Percentiles rank a stretch among this genome's conserved stretches.
These are phyloP conservation scores for Melinaea marsaeus DNA, from an alignment of 2,888 invertebrate genomes.

Conservation along the genomic window DNA sequence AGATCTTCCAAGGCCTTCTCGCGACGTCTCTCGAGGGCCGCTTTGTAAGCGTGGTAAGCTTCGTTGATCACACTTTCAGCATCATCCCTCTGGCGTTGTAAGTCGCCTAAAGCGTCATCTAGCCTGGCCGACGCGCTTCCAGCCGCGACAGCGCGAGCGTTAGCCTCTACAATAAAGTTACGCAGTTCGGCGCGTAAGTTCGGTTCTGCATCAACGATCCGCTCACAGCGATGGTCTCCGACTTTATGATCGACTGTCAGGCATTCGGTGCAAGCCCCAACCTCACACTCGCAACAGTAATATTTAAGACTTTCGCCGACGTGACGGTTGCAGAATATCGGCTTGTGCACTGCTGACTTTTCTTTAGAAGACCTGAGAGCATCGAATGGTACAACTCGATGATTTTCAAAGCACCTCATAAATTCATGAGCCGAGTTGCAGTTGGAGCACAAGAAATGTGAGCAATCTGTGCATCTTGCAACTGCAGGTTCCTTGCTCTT, in stretches of 20 bases:
- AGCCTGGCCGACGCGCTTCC: conserved; percentile 86
- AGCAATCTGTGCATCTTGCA: conserved; percentile 96
- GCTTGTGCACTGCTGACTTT: conserved; percentile 91
- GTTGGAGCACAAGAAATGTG: conserved; percentile 94
- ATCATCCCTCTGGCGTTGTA: conserved; percentile 91
- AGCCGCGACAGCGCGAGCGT: conserved; percentile 85
- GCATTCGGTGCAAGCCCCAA: conserved; percentile 93
- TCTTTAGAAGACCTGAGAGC: conserved; percentile 88
- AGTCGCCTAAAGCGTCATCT: conserved; percentile 88
- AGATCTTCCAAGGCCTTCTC: conserved; percentile 86
- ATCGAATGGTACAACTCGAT: conserved; percentile 92
- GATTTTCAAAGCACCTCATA: conserved; percentile 98
- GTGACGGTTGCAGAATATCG: conserved; percentile 90
- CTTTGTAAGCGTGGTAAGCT: conserved; percentile 87
- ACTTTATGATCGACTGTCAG: conserved; percentile 89
- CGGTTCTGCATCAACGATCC: conserved; percentile 87
- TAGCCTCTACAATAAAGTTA: conserved; percentile 85
- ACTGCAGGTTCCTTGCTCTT: conserved; percentile 96
- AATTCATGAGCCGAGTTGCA: conserved; percentile 97
- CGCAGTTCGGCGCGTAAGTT: conserved; percentile 87
- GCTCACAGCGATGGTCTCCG: conserved; percentile 89
- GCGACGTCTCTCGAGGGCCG: conserved; percentile 87
- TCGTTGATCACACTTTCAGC: conserved; percentile 90
- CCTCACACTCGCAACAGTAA: conserved; percentile 92
- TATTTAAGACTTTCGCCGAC: conserved; percentile 90